Conservation (phyloP, 1,140 invertebrate species). For the Trichonephila clavata region DNA sequence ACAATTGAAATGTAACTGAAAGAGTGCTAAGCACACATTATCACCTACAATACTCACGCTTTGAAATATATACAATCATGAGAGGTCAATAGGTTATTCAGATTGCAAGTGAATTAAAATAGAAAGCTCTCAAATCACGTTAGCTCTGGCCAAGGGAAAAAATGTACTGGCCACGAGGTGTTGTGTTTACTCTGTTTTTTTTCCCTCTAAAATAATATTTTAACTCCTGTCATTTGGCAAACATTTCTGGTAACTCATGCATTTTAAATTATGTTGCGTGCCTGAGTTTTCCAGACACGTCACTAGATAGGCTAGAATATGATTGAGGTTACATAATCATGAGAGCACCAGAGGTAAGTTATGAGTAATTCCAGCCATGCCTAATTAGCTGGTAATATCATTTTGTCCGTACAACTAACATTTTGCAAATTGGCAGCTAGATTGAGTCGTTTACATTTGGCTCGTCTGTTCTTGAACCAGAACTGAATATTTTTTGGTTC, state of each 20-base stretch:
- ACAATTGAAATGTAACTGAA: slow-evolving; percentile 64
- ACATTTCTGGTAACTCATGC: slow-evolving; percentile 27
- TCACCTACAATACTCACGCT: slow-evolving; percentile 59
- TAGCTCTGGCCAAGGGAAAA: slow-evolving; percentile 37
- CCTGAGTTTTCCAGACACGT: not conserved
- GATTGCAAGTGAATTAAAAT: slow-evolving; percentile 62
- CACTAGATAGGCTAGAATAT: slow-evolving; percentile 40
- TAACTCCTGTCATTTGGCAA: slow-evolving; percentile 45
- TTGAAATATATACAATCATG: slow-evolving; percentile 66
- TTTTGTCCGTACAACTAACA: slow-evolving; percentile 51
- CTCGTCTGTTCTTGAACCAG: slow-evolving; percentile 92
- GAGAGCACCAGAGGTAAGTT: slow-evolving; percentile 56
- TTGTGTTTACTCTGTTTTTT: slow-evolving; percentile 28
- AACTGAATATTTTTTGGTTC: slow-evolving; percentile 99
- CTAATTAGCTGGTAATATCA: slow-evolving; percentile 59
- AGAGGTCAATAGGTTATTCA: slow-evolving; percentile 51
- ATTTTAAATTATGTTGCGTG: slow-evolving; percentile 18
- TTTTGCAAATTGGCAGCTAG: slow-evolving; percentile 82
- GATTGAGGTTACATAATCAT: slow-evolving; percentile 63
- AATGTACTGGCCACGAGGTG: slow-evolving; percentile 25
- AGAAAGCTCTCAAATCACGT: slow-evolving; percentile 70
- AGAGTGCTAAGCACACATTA: slow-evolving; percentile 65
- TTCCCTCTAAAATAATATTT: slow-evolving; percentile 30
- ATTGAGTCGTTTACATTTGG: slow-evolving; percentile 96
- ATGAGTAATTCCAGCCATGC: not conserved